Conservation (phyloP, 2,797 vertebrate species). For the Acanthornis magna region DNA sequence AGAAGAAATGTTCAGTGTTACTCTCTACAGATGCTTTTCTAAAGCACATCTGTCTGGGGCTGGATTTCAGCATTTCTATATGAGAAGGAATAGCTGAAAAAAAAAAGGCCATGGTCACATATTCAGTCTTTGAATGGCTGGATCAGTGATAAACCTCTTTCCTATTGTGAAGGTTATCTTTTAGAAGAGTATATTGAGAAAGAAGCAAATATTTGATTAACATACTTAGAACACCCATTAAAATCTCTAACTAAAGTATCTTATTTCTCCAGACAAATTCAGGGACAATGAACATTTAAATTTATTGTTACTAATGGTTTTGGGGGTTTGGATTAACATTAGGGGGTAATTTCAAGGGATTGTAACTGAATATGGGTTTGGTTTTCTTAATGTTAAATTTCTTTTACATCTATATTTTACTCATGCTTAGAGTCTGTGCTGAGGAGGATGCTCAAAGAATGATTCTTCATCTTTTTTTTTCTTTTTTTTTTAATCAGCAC, state of each 20-base stretch:
- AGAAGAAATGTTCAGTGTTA: background rate
- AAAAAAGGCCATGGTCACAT: background rate
- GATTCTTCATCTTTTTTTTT: background rate
- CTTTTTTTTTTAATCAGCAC: background rate
- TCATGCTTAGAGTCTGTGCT: background rate
- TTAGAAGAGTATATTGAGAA: background rate
- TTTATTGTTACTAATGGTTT: background rate
- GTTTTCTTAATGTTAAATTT: background rate
- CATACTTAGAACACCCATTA: background rate
- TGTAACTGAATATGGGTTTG: background rate
- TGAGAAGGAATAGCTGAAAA: background rate
- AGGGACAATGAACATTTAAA: background rate
- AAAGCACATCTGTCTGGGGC: background rate
- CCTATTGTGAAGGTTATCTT: background rate
- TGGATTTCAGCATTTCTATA: background rate
- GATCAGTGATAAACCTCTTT: background rate
- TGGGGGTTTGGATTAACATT: background rate
- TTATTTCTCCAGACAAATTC: background rate
- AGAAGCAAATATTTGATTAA: background rate
- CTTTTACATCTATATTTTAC: background rate
- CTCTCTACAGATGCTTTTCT: background rate
- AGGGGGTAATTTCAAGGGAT: background rate
- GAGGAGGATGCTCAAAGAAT: background rate
- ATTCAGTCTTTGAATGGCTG: background rate
- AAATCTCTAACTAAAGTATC: background rate